Evolutionary conservation across 2,888 invertebrate species (phyloP).

Genomic region (Galerucella nymphaeae): DNA sequence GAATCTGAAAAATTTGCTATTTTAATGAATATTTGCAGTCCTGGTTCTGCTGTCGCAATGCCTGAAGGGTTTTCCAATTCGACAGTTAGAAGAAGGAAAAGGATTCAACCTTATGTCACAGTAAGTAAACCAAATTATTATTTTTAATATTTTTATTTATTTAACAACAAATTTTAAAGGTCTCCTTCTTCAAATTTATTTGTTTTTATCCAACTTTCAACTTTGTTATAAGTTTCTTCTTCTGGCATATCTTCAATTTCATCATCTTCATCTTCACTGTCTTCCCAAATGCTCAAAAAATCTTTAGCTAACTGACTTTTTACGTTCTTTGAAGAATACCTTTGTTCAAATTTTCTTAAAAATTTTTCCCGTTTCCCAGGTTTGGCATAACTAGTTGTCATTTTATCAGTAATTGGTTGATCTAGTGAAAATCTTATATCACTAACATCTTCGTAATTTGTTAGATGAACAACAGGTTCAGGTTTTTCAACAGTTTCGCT

Average conservation of each 20-base stretch:
- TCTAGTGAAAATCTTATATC: slow-evolving; percentile 42
- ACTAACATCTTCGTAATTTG: slow-evolving; percentile 45
- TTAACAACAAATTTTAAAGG: background rate
- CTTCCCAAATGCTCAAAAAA: slow-evolving; percentile 52
- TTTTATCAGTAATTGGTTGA: slow-evolving; percentile 7
- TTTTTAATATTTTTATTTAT: background rate
- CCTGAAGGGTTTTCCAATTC: slow-evolving; percentile 78
- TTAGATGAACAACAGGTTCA: slow-evolving; percentile 39
- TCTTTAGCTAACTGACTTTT: slow-evolving; percentile 47
- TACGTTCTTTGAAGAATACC: slow-evolving; percentile 45
- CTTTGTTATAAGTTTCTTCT: slow-evolving; percentile 50
- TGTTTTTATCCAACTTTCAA: slow-evolving; percentile 51
- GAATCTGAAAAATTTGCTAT: slow-evolving; percentile 84
- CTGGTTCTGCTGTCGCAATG: slow-evolving; percentile 75
- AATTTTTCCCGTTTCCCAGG: slow-evolving; percentile 38
- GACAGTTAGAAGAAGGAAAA: slow-evolving; percentile 66
- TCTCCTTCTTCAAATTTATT: slow-evolving; percentile 43
- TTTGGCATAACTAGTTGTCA: slow-evolving; percentile 25
- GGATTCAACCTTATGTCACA: slow-evolving; percentile 33
- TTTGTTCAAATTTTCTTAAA: slow-evolving; percentile 38
- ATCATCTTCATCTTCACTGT: slow-evolving; percentile 40
- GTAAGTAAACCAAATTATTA: slow-evolving; percentile 20
- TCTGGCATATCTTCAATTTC: slow-evolving; percentile 46
- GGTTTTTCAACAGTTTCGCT: slow-evolving; percentile 39
- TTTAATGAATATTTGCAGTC: slow-evolving; percentile 84